Evolutionary conservation across 37 sponge, comb jelly and placozoan species (phyloP).

Genomic region (Ephydatia muelleri): DNA sequence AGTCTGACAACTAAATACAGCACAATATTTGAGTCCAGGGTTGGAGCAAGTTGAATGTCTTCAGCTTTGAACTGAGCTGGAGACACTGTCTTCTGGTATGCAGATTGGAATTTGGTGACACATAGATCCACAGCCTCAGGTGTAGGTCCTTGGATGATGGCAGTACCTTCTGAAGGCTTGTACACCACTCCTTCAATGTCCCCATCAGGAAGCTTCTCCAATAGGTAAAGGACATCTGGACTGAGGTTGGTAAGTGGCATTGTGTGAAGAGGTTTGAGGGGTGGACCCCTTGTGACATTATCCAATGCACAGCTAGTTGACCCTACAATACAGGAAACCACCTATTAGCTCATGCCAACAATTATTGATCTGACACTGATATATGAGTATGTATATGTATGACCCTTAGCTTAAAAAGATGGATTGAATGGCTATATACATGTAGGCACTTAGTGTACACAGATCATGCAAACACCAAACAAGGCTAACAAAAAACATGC

Average conservation of each 20-base stretch:
- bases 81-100: neutral
- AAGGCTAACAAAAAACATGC: no score
- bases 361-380: no score
- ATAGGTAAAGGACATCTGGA: conserved; percentile 14
- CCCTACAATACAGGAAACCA: neutral
- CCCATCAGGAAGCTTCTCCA: conserved; percentile 29
- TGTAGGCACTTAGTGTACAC: no score
- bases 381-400: no score
- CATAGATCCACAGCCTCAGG: neutral
- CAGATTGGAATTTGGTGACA: conserved; percentile 22
- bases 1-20: neutral
- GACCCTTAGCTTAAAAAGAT: no score
- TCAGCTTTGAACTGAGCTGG: neutral
- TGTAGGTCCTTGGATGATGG: neutral
- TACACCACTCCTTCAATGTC: conserved; percentile 19
- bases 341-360: no score
- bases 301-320: neutral
- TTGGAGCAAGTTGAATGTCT: neutral
- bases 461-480: no score
- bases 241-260: conserved; percentile 2
- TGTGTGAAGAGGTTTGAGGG: neutral
- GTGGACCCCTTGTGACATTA: neutral
- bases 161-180: neutral
- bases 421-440: no score
- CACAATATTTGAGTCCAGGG: neutral